A percentile compares a stretch with the other conserved stretches of the same genome.
Conservation (phyloP, 1,140 invertebrate species). For the Trichogramma pretiosum region DNA sequence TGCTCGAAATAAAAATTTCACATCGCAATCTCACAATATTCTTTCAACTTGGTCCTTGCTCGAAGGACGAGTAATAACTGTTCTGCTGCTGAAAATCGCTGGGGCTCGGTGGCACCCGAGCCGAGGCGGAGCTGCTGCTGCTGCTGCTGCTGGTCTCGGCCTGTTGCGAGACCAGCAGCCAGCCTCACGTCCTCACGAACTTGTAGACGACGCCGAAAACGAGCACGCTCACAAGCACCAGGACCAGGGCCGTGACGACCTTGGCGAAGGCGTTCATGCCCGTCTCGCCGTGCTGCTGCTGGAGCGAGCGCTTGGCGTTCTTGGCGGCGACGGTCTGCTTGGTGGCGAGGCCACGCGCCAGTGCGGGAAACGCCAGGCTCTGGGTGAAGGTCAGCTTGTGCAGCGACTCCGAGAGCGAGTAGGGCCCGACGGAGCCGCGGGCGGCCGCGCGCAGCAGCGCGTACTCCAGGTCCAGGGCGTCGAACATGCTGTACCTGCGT, state of each 20-base stretch:
- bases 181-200: conserved; percentile 66
- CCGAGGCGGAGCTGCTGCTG: no score
- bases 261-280: conserved; percentile 62
- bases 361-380: conserved; percentile 62
- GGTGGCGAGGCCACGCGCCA: conserved; percentile 58
- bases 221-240: conserved; percentile 62
- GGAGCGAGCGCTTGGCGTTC: conserved; percentile 11
- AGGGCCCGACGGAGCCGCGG: conserved; percentile 61
- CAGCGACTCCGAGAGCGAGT: conserved; percentile 61
- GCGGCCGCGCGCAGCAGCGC: conserved; percentile 58
- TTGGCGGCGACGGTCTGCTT: conserved; percentile 49
- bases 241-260: conserved; percentile 59
- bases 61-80: no score
- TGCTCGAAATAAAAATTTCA: no score
- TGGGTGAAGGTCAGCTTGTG: conserved; percentile 70
- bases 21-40: no score
- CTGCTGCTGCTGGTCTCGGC: no score
- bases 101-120: no score
- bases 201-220: conserved; percentile 69
- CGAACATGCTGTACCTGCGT: conserved; percentile 58
- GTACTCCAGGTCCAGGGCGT: conserved; percentile 63
- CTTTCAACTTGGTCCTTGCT: no score
- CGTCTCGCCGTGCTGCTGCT: conserved; percentile 52
- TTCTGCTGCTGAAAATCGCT: no score
- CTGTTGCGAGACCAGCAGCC: conserved; percentile 63